phyloP scores from a whole-genome alignment of 64 coral and sea anemone genomes.

The Hydrozoanthus tunicans region DNA sequence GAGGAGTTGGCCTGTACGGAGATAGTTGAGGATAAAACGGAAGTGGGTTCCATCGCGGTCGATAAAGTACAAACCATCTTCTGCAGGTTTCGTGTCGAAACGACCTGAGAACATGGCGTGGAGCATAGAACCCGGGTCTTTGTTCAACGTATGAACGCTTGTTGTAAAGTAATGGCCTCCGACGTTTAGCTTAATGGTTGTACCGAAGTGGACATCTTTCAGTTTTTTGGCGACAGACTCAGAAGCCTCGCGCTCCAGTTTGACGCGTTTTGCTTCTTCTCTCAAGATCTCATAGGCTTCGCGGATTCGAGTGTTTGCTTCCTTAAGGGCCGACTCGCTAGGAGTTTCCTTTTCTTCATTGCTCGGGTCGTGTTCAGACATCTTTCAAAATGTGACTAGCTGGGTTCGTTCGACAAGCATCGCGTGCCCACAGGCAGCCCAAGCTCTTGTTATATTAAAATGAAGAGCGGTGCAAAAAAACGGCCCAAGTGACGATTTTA shows the following conservation, averaged over 20 bases:
- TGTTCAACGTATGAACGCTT: conserved; percentile 43
- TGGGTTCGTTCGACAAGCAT: background rate
- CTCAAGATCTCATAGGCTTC: conserved; percentile 43
- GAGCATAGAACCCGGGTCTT: background rate
- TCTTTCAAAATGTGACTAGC: background rate
- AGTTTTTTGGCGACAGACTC: conserved; percentile 45
- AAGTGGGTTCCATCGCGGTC: too few relatives aligned
- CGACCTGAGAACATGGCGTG: background rate
- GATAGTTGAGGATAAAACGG: background rate
- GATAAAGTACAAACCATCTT: background rate
- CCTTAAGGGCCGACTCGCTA: background rate
- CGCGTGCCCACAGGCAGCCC: too few relatives aligned
- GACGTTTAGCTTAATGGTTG: conserved; percentile 30
- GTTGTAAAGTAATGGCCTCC: conserved; percentile 31
- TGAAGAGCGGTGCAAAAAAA: too few relatives aligned
- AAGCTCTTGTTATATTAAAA: too few relatives aligned
- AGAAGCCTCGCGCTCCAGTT: conserved; percentile 8
- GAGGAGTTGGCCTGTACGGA: conserved; percentile 7
- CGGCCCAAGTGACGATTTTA: too few relatives aligned
- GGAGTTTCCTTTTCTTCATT: background rate
- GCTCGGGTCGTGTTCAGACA: background rate
- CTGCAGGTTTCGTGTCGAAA: background rate
- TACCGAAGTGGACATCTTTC: conserved; percentile 27
- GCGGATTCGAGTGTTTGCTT: conserved; percentile 24
- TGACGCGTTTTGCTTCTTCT: background rate